A percentile compares a stretch with the other conserved stretches of the same genome.
phyloP scores from a whole-genome alignment of 1,140 invertebrate species.

The Aphelenchoides avenae region DNA sequence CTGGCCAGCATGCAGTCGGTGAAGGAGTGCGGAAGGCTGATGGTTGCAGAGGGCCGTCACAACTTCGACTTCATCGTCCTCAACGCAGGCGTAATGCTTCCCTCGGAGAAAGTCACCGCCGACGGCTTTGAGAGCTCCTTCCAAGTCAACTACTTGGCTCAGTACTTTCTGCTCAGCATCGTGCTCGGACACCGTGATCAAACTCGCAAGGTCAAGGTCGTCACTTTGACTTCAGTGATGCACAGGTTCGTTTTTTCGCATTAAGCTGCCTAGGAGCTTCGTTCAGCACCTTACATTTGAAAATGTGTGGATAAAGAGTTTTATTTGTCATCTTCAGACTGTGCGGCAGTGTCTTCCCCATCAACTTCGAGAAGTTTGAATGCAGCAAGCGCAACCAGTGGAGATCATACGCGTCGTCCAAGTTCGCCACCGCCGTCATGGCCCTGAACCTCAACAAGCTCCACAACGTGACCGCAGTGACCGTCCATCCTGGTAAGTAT shows the following conservation, averaged over 20 bases:
- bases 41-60: conserved; percentile 1
- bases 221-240: conserved; percentile 32
- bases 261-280: too few species aligned
- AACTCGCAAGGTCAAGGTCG: conserved; percentile 9
- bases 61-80: conserved; percentile 31
- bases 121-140: conserved; percentile 28
- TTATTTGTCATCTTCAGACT: conserved; percentile 12
- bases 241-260: too few species aligned
- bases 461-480: conserved; percentile 15
- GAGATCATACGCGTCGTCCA: conserved; percentile 28
- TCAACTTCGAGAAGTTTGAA: conserved; percentile 24
- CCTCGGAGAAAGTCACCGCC: conserved; percentile 12
- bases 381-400: conserved; percentile 2
- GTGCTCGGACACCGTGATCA: conserved; percentile 14
- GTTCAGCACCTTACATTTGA: too few species aligned
- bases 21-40: conserved; percentile 7
- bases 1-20: conserved; percentile 12
- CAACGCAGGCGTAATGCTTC: conserved; percentile 31
- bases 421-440: conserved; percentile 33
- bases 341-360: conserved; percentile 21
- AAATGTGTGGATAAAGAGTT: too few species aligned
- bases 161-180: conserved; percentile 25
- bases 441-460: conserved; percentile 21
- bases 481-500: conserved; percentile 30
- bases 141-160: conserved; percentile 34